Base-by-base conservation (phyloP, 2,797 vertebrate genomes). In the Anolis apletophallus region DNA sequence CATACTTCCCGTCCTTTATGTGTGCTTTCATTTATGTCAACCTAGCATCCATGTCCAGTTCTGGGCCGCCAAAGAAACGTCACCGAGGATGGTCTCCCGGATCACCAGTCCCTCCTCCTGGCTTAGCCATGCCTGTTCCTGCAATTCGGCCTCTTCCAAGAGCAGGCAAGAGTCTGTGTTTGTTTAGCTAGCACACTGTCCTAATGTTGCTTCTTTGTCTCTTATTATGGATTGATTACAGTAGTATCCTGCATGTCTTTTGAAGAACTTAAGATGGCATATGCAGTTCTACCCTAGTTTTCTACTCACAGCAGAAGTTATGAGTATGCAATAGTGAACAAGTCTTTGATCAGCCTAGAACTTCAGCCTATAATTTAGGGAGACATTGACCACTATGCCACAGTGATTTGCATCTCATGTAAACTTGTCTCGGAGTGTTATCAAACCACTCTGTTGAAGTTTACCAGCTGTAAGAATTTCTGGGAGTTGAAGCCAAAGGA, bases 31-130 rank as follows among this genome's bases (percentile, higher is more conserved):
- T 91, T 84, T 93, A 81, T 90, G 88, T 76, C 4, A 89, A 73
- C 57, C 87, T 88, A 97, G 97, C 94, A 87, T 95, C 97, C 68
- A 97, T 99, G 96, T 95, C 96, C 77, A 97, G 95, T 94, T 98
- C 98, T 5, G 99, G 98, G 19, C 99, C 99, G 67, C 99, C 98
- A 46, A 99, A 99, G 96, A 99, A 99, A 92, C 98, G 99, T 1
- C 99, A 99, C 91, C 96, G 98, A 54, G 98, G 98, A 88, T 99
- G 99, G 99, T 98, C 98, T 90, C 97, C 98, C 67, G 96, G 95
- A 32, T 93, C 98, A 0, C 91, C 98, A 80, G 94, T 98, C 57
- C 96, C 97, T 0, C 94, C 97, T 79, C 96, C 98, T 68, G 95
- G 96, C 3, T 96, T 97, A 23, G 96, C 97, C 0, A 96, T 97